A percentile compares a stretch with the other conserved stretches of the same genome.
Evolutionary conservation across 2,113 vertebrate genomes (phyloP).

Genomic region (Fregata magnificens): DNA sequence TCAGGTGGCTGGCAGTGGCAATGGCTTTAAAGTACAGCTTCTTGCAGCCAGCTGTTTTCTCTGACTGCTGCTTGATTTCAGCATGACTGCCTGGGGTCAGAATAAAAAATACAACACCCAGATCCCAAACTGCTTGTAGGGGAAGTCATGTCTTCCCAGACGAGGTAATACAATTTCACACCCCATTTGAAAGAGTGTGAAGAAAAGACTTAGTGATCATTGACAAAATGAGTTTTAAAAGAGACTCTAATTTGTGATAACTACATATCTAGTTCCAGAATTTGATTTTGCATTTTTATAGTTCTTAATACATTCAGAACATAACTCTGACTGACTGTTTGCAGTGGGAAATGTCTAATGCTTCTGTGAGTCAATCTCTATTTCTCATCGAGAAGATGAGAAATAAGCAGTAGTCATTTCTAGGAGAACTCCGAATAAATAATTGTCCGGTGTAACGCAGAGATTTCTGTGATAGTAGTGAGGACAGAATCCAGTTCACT

Average conservation of each 20-base stretch:
- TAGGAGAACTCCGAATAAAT: neutral
- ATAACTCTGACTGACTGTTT: neutral
- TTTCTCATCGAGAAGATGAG: neutral
- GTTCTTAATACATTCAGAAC: neutral
- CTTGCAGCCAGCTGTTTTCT: neutral
- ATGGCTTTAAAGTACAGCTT: too few relatives aligned
- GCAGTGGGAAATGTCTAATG: neutral
- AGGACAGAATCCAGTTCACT: neutral
- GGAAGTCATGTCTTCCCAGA: neutral
- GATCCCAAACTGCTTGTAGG: neutral
- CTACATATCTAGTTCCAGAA: neutral
- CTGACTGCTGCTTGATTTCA: neutral
- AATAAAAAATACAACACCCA: neutral
- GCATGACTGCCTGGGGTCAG: neutral
- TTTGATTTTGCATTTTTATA: neutral
- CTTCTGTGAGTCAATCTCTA: neutral
- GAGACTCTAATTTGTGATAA: neutral
- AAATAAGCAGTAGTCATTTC: neutral
- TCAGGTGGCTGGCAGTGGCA: neutral
- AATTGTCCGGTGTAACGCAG: neutral
- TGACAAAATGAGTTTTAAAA: neutral
- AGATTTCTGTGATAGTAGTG: neutral
- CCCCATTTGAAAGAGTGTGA: neutral
- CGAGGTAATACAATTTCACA: neutral
- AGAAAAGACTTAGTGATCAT: neutral